A percentile compares a stretch with the other conserved stretches of the same genome.
phyloP scores from a whole-genome alignment of 2,113 vertebrate species.

The Craseonycteris thonglongyai region DNA sequence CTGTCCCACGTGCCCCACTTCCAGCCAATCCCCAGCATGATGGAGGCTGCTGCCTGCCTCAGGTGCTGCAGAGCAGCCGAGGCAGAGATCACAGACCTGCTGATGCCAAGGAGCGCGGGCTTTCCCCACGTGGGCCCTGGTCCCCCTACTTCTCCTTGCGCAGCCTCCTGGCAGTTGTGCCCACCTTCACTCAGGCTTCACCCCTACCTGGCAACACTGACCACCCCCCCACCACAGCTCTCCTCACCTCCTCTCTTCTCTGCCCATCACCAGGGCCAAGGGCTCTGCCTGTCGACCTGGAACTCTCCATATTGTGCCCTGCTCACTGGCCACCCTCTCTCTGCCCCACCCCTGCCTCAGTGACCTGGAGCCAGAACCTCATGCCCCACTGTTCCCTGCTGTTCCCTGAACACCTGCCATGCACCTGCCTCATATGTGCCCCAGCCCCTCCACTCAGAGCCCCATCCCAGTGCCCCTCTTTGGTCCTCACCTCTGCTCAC shows the following conservation, averaged over 20 bases:
- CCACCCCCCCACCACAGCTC: not conserved
- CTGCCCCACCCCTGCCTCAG: not conserved
- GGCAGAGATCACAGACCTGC: not conserved
- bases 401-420: not conserved
- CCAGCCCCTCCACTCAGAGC: not conserved
- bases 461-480: not conserved
- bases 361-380: not conserved
- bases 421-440: not conserved
- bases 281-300: not conserved
- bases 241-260: not conserved
- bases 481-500: not conserved
- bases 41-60: not conserved
- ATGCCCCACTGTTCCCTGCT: not conserved
- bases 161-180: rapidly evolving
- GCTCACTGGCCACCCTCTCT: not conserved
- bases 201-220: not conserved
- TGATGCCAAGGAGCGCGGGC: rapidly evolving
- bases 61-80: rapidly evolving
- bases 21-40: not conserved
- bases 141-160: rapidly evolving
- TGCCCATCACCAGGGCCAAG: not conserved
- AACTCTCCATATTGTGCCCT: not conserved
- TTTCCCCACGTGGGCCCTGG: rapidly evolving
- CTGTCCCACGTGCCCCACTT: not conserved
- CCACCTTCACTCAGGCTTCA: not conserved